phyloP scores from a whole-genome alignment of 1,140 invertebrate genomes.

The Teleopsis dalmanni region DNA sequence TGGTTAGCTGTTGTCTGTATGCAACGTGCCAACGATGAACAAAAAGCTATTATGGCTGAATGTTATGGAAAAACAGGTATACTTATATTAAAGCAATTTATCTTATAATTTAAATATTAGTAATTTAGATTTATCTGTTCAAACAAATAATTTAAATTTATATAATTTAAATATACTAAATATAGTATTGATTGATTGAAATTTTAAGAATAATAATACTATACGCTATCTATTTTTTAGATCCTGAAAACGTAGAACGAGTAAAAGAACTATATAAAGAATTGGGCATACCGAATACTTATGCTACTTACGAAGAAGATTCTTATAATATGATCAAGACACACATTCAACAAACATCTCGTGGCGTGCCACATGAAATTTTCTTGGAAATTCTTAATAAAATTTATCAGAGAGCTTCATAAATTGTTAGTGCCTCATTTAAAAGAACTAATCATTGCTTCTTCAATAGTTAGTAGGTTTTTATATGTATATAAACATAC shows the following conservation, averaged over 20 bases:
- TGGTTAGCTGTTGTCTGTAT: constrained; percentile 90
- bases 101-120: constrained; percentile 3
- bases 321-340: constrained; percentile 73
- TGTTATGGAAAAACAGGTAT: constrained; percentile 63
- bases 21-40: constrained; percentile 64
- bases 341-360: constrained; percentile 77
- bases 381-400: constrained; percentile 77
- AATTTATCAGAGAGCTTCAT: constrained; percentile 62
- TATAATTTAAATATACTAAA: neutral
- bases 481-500: too few species aligned
- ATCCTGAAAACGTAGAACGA: constrained; percentile 58
- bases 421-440: too few species aligned
- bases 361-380: constrained; percentile 70
- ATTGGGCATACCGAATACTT: constrained; percentile 67
- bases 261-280: constrained; percentile 78
- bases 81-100: neutral
- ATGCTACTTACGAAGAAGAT: constrained; percentile 77
- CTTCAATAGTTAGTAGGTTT: too few species aligned
- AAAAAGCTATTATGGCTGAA: constrained; percentile 69
- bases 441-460: too few species aligned
- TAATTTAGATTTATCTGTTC: neutral
- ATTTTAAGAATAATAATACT: neutral
- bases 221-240: constrained; percentile 28
- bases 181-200: neutral
- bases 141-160: too few species aligned